Percentiles rank a stretch among this genome's conserved stretches.
Conservation (phyloP, 2,797 vertebrate species). For the Anisognathus igniventris region DNA sequence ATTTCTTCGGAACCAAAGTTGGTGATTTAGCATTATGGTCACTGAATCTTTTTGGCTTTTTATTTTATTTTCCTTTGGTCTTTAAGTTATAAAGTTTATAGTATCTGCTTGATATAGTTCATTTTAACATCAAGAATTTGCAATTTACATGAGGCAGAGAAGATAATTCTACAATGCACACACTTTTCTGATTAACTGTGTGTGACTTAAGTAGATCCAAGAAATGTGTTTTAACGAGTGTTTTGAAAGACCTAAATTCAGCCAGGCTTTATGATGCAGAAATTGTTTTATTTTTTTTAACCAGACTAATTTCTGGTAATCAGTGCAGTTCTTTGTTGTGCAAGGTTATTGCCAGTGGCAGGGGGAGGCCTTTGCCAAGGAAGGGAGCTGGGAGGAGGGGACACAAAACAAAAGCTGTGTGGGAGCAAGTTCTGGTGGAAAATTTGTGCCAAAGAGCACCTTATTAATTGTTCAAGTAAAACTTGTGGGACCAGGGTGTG, state of each 20-base stretch:
- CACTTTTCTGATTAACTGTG: slow-evolving; percentile 62
- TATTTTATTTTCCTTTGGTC: slow-evolving; percentile 36
- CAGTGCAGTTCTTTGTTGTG: not conserved
- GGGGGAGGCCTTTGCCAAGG: not conserved
- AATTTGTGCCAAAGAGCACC: not conserved
- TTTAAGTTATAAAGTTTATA: slow-evolving; percentile 52
- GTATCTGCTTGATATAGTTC: slow-evolving; percentile 37
- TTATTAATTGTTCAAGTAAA: not conserved
- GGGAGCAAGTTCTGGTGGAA: not conserved
- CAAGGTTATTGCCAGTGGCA: not conserved
- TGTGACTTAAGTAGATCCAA: slow-evolving; percentile 63
- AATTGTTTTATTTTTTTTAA: not conserved
- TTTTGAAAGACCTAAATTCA: slow-evolving; percentile 53
- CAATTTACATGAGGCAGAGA: slow-evolving; percentile 53
- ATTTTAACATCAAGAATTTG: slow-evolving; percentile 55
- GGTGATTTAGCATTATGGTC: slow-evolving; percentile 10
- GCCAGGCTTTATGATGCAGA: slow-evolving; percentile 9
- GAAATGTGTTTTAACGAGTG: slow-evolving; percentile 50
- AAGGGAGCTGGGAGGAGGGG: not conserved
- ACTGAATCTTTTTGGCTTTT: not conserved
- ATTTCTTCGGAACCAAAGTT: slow-evolving; percentile 24
- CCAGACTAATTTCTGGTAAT: not conserved
- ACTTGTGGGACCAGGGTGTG: not conserved
- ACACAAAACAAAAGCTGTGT: not conserved
- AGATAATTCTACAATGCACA: slow-evolving; percentile 60